phyloP scores from a whole-genome alignment of 2,113 vertebrate species.

The Gadus chalcogrammus region DNA sequence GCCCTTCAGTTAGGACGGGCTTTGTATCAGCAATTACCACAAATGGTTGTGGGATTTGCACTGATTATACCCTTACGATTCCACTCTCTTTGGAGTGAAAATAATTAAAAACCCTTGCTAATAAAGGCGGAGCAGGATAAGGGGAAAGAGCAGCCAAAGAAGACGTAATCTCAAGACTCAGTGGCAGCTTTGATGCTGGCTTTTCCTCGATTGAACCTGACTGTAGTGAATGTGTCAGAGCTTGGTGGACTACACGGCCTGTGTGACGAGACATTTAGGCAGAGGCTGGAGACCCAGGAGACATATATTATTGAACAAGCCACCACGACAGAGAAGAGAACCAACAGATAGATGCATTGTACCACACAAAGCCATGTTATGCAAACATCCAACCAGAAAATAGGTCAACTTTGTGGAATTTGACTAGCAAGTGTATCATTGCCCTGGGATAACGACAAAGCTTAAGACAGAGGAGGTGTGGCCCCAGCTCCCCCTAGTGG shows the following conservation, averaged over 20 bases:
- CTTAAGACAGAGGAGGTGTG: constrained; percentile 35
- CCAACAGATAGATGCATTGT: constrained; percentile 14
- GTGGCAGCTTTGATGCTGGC: background rate
- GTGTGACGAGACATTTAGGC: background rate
- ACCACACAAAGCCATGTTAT: constrained; percentile 4
- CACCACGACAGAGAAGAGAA: constrained; percentile 25
- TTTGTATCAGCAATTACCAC: too few relatives aligned
- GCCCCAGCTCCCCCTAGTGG: constrained; percentile 63
- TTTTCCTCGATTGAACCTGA: too few relatives aligned
- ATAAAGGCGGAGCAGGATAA: background rate
- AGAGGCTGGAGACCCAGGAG: constrained; percentile 2
- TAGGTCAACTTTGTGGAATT: too few relatives aligned
- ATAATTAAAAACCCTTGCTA: background rate
- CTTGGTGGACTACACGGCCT: background rate
- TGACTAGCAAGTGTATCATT: constrained; percentile 13
- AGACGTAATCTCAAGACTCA: background rate
- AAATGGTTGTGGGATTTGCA: too few relatives aligned
- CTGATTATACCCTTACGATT: too few relatives aligned
- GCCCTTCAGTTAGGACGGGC: too few relatives aligned
- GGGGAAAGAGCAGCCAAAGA: too few relatives aligned
- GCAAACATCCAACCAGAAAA: background rate
- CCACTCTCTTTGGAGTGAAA: too few relatives aligned
- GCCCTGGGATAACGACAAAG: background rate
- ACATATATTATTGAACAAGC: constrained; percentile 39
- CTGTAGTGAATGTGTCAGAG: background rate